Evolutionary conservation across 2,113 vertebrate genomes (phyloP).

Genomic region (Corythornis cristatus): DNA sequence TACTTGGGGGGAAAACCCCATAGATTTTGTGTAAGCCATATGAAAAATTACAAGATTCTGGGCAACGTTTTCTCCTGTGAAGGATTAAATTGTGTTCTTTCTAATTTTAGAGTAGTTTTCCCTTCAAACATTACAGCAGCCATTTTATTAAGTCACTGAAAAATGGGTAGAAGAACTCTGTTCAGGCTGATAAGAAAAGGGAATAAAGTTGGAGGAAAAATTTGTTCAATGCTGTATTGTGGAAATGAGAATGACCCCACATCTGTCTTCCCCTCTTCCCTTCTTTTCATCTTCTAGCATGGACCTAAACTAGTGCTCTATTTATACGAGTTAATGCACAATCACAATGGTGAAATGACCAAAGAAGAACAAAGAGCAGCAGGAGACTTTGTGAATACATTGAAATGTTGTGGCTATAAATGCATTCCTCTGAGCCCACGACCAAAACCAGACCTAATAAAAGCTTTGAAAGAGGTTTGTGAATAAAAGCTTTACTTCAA

Average conservation of each 20-base stretch:
- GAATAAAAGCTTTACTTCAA: background rate
- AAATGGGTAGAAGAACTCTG: background rate
- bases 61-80: background rate
- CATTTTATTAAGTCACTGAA: background rate
- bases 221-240: background rate
- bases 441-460: slow-evolving; percentile 87
- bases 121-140: background rate
- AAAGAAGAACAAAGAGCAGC: slow-evolving; percentile 83
- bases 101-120: background rate
- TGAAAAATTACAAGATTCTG: background rate
- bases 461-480: slow-evolving; percentile 89
- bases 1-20: background rate
- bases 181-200: background rate
- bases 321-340: slow-evolving; percentile 90
- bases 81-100: background rate
- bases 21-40: background rate
- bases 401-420: slow-evolving; percentile 90
- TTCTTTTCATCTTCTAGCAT: slow-evolving; percentile 79
- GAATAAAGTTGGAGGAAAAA: background rate
- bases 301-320: slow-evolving; percentile 93
- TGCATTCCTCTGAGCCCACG: slow-evolving; percentile 83
- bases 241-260: background rate
- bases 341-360: slow-evolving; percentile 84
- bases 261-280: background rate
- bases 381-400: slow-evolving; percentile 83